phyloP scores from a whole-genome alignment of 2,113 vertebrate genomes.

The Lates calcarifer region DNA sequence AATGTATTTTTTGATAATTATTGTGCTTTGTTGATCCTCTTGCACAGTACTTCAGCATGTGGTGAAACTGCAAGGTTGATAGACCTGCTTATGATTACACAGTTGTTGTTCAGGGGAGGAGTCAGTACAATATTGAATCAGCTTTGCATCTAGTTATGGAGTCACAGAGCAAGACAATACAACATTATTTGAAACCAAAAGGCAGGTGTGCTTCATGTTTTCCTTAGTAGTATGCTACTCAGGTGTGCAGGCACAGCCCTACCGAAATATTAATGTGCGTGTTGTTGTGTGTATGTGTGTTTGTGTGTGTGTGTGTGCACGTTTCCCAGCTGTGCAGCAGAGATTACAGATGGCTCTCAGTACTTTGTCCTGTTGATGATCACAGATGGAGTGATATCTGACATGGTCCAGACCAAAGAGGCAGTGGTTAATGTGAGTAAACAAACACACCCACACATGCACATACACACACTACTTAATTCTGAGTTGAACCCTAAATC shows the following conservation, averaged over 20 bases:
- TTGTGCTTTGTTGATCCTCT: too few species aligned
- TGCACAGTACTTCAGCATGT: too few species aligned
- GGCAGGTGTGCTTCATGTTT: constrained; percentile 14
- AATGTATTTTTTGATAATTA: too few species aligned
- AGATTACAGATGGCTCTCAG: constrained; percentile 95
- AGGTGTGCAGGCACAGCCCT: constrained; percentile 6
- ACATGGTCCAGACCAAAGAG: constrained; percentile 99
- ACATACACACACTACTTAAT: too few species aligned
- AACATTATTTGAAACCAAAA: neutral
- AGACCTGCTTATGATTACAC: too few species aligned
- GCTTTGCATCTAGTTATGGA: neutral
- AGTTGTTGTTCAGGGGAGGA: too few species aligned
- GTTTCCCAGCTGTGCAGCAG: constrained; percentile 87
- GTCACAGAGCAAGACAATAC: neutral
- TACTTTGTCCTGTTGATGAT: constrained; percentile 98
- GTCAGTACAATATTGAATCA: too few species aligned
- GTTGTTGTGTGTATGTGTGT: constrained; percentile 39
- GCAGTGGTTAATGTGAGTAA: constrained; percentile 94
- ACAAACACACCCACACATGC: constrained; percentile 31
- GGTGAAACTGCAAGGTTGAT: neutral
- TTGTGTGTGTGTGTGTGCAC: constrained; percentile 22
- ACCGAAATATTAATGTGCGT: constrained; percentile 18
- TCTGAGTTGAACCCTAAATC: too few species aligned
- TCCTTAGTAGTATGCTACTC: neutral
- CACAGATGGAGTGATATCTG: constrained; percentile 98